Evolutionary conservation across 1,140 invertebrate genomes (phyloP).

Genomic region (Caenorhabditis remanei): DNA sequence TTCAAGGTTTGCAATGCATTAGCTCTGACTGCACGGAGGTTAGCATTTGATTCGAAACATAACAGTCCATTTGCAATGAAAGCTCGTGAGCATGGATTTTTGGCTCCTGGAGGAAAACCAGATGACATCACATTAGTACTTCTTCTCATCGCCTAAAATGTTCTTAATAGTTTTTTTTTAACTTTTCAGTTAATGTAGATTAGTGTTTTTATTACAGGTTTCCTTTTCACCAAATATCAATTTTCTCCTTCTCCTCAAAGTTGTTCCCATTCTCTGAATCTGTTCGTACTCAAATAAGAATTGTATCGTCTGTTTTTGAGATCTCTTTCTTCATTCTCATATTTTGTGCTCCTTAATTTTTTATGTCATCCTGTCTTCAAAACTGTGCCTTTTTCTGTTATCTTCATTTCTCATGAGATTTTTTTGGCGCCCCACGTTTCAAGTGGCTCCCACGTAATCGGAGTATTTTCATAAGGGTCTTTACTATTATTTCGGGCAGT

Average conservation of each 20-base stretch:
- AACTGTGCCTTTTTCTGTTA: not conserved
- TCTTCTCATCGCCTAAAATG: constrained; percentile 68
- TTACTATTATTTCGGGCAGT: not conserved
- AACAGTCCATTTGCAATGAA: constrained; percentile 94
- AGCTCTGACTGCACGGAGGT: constrained; percentile 90
- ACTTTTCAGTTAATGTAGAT: not conserved
- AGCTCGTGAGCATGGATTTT: constrained; percentile 91
- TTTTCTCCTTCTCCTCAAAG: constrained; percentile 8
- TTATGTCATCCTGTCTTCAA: not conserved
- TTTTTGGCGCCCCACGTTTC: constrained; percentile 1
- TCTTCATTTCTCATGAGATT: not conserved
- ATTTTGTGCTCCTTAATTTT: not conserved
- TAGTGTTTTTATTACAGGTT: constrained; percentile 25
- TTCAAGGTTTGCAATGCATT: constrained; percentile 86
- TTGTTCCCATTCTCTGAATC: constrained; percentile 2
- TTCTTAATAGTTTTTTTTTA: not conserved
- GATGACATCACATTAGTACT: constrained; percentile 97
- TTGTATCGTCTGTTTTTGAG: constrained; percentile 45
- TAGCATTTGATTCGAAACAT: constrained; percentile 92
- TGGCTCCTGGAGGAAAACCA: constrained; percentile 80
- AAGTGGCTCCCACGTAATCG: constrained; percentile 37
- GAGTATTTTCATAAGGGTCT: constrained; percentile 40
- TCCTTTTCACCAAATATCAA: constrained; percentile 45
- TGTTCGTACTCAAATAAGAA: constrained; percentile 14
- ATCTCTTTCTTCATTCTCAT: constrained; percentile 15